These are phyloP conservation scores for Linyphia triangularis DNA, from an alignment of 2,888 invertebrate species.

Conservation along the genomic window DNA sequence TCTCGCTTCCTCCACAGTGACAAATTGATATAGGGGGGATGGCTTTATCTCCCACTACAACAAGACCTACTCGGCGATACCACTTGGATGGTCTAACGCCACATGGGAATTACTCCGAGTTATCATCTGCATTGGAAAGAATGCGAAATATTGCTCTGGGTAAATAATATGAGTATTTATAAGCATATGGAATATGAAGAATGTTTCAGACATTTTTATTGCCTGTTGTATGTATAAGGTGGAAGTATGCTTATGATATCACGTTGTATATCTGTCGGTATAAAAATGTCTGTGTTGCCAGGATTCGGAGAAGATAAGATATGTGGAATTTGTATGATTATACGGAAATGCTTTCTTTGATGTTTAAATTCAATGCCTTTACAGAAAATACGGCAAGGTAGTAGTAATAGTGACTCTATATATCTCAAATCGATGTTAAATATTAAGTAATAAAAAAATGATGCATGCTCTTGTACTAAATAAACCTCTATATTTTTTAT, in stretches of 20 bases:
- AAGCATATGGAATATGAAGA: not conserved
- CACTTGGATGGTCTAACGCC: no score
- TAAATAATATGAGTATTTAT: not conserved
- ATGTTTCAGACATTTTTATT: not conserved
- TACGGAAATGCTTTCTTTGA: no score
- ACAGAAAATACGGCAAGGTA: no score
- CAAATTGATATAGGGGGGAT: constrained; percentile 60
- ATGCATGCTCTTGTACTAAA: no score
- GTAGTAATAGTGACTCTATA: no score
- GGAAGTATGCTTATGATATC: not conserved
- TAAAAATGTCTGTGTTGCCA: not conserved
- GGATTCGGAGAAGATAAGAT: not conserved
- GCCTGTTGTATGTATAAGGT: not conserved
- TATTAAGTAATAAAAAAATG: no score
- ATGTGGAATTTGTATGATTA: no score
- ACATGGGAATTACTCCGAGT: not conserved
- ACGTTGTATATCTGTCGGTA: not conserved
- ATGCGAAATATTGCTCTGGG: not conserved
- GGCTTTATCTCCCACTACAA: not conserved
- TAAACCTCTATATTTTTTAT: no score
- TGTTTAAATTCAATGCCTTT: no score
- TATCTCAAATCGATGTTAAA: no score
- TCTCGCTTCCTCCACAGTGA: constrained; percentile 44
- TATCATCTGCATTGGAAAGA: not conserved
- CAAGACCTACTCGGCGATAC: no score